Conservation (phyloP, 2,113 vertebrate species). For the Petrocephalus microphthalmus region DNA sequence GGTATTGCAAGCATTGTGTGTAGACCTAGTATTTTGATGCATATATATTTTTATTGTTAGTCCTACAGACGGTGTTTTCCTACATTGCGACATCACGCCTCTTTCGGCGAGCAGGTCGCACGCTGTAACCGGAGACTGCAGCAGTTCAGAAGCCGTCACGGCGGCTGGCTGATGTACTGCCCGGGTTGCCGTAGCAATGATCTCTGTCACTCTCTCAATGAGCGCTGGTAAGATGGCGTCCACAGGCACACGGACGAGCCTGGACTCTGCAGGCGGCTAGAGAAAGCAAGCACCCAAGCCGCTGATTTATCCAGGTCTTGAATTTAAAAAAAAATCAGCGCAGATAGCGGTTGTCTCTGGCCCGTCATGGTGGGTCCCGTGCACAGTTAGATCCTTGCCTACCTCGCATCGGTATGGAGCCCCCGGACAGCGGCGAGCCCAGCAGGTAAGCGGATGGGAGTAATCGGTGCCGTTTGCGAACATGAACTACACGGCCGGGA, state of each 20-base stretch:
- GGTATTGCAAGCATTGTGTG: background rate
- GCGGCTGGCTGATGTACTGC: slow-evolving; percentile 38
- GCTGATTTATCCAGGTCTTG: slow-evolving; percentile 37
- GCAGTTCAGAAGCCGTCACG: background rate
- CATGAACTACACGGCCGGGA: slow-evolving; percentile 58
- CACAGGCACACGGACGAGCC: slow-evolving; percentile 53
- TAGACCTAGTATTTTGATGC: background rate
- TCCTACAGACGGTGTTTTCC: background rate
- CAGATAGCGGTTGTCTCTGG: slow-evolving; percentile 38
- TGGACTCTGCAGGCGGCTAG: slow-evolving; percentile 59
- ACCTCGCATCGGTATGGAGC: slow-evolving; percentile 60
- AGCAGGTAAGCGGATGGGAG: slow-evolving; percentile 61
- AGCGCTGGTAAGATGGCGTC: slow-evolving; percentile 69
- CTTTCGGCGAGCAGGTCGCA: background rate
- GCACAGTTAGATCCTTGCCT: slow-evolving; percentile 50
- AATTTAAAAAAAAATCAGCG: slow-evolving; percentile 44
- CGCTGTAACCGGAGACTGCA: background rate
- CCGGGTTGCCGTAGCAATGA: slow-evolving; percentile 60
- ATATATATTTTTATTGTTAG: background rate
- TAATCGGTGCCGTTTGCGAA: slow-evolving; percentile 32
- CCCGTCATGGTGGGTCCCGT: slow-evolving; percentile 55
- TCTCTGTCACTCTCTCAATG: slow-evolving; percentile 59
- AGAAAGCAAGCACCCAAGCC: slow-evolving; percentile 49
- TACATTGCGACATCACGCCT: background rate
- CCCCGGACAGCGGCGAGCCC: slow-evolving; percentile 58